Base-by-base conservation (phyloP, 2,888 invertebrate species). In the Acronicta leporina region DNA sequence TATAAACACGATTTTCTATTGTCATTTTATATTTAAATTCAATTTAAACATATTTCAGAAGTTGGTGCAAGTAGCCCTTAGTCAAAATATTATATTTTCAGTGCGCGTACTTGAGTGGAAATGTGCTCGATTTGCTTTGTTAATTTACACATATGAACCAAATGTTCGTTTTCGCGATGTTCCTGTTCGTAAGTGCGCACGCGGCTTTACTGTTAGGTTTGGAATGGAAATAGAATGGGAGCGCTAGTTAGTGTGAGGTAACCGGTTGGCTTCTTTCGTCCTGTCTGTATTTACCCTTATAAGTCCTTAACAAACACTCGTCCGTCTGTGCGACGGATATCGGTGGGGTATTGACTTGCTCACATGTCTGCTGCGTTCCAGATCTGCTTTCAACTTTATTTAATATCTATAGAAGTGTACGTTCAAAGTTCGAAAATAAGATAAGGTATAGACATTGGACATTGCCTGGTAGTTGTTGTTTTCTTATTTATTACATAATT, bases 281-380 rank as follows among this genome's bases (percentile, higher is more conserved):
- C 20, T 33, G 58, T 30, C 42, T 45, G 41, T 48, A 55, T 63
- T 60, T 67, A 45, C 56, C 63, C 58, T 42, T 61, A 54, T 35
- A 63, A 40, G 55, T 58, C 33, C 57, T 25, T 43, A n/a, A 50
- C 55, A 72, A 72, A 72, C 48, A 72, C 54, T 59, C 41, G 30
- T n/a, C 25, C 14, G 38, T 41, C 41, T 54, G 30, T 33, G 33
- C 46, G 57, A 58, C 44, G 40, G 46, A 35, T 53, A 41, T 70
- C 40, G 41, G 30, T 14, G 25, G 55, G 51, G 10, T 60, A 59
- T 65, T 63, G 64, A 63, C 53, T 58, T 46, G 42, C 47, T 51
- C 42, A 38, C 40, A 42, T 40, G n/a, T 42, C 20, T 54, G 6
- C 27, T 51, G 4, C 20, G 47, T 55, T 58, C 38, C 25, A 35